phyloP scores from a whole-genome alignment of 2,888 invertebrate species.

The Tinea trinotella region DNA sequence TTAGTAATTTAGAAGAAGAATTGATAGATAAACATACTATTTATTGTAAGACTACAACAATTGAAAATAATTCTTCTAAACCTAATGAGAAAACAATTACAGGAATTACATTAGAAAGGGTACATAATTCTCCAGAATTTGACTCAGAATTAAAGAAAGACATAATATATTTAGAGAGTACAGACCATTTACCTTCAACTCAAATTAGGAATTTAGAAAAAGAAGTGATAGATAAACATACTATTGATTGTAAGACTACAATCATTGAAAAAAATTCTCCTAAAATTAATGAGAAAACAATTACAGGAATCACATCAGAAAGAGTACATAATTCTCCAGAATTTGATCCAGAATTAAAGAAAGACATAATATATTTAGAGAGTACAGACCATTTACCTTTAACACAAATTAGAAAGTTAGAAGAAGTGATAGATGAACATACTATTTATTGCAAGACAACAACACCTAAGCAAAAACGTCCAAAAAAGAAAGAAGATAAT shows the following conservation, averaged over 20 bases:
- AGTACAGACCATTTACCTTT: conserved; percentile 44
- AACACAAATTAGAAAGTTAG: conserved; percentile 52
- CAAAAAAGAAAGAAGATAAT: conserved; percentile 25
- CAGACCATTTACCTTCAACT: conserved; percentile 46
- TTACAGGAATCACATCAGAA: too few relatives aligned
- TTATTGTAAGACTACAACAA: conserved; percentile 43
- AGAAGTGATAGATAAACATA: conserved; percentile 40
- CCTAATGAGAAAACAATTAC: too few relatives aligned
- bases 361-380: conserved; percentile 48
- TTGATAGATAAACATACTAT: conserved; percentile 41
- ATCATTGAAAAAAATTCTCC: conserved; percentile 17
- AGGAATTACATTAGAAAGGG: too few relatives aligned
- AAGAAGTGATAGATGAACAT: conserved; percentile 43
- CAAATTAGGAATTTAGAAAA: conserved; percentile 53
- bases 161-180: conserved; percentile 50
- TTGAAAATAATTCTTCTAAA: too few relatives aligned
- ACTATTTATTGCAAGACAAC: conserved; percentile 44
- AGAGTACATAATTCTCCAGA: too few relatives aligned
- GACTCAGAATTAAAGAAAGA: too few relatives aligned
- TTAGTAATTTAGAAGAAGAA: conserved; percentile 46
- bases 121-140: too few relatives aligned
- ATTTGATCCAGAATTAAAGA: conserved; percentile 9
- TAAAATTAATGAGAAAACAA: conserved; percentile 25
- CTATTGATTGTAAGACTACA: conserved; percentile 43
- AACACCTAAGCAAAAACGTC: conserved; percentile 29